Percentiles rank a stretch among this genome's conserved stretches.
phyloP scores from a whole-genome alignment of 2,888 invertebrate species.

The Spilosoma lubricipeda region DNA sequence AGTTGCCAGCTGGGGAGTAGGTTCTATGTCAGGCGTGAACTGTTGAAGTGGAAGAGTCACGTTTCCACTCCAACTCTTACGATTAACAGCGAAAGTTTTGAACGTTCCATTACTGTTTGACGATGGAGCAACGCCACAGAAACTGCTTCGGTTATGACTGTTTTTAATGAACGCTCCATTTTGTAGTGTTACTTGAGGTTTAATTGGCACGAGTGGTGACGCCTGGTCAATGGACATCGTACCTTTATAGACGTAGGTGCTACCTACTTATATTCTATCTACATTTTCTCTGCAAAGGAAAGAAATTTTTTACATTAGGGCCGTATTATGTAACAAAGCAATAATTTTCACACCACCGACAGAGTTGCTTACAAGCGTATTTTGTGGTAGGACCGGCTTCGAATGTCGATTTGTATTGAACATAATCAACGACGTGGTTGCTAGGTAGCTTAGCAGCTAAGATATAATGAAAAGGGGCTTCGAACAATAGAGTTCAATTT shows the following conservation, averaged over 20 bases:
- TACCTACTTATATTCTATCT: slow-evolving; percentile 75
- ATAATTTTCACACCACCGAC: slow-evolving; percentile 61
- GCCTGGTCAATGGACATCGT: slow-evolving; percentile 86
- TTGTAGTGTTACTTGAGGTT: slow-evolving; percentile 77
- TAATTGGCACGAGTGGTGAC: slow-evolving; percentile 83
- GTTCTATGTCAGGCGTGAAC: slow-evolving; percentile 73
- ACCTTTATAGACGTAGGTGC: slow-evolving; percentile 70
- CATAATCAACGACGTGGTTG: slow-evolving; percentile 61
- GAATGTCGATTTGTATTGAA: slow-evolving; percentile 54
- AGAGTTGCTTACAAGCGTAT: slow-evolving; percentile 65
- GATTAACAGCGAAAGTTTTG: slow-evolving; percentile 83
- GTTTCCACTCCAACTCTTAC: slow-evolving; percentile 86
- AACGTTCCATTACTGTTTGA: slow-evolving; percentile 80
- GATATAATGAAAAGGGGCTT: slow-evolving; percentile 67
- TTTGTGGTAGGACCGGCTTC: slow-evolving; percentile 53
- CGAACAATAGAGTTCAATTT: slow-evolving; percentile 72
- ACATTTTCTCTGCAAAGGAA: slow-evolving; percentile 84
- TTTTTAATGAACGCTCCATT: slow-evolving; percentile 84
- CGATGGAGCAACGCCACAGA: slow-evolving; percentile 82
- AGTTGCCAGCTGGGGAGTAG: slow-evolving; percentile 79
- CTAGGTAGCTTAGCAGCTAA: slow-evolving; percentile 60
- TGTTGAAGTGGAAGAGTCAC: slow-evolving; percentile 83
- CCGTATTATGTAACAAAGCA: slow-evolving; percentile 33
- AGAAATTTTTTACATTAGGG: slow-evolving; percentile 68
- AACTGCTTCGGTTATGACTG: slow-evolving; percentile 84